phyloP scores from a whole-genome alignment of 2,113 vertebrate species.

The Oreamnos americanus region DNA sequence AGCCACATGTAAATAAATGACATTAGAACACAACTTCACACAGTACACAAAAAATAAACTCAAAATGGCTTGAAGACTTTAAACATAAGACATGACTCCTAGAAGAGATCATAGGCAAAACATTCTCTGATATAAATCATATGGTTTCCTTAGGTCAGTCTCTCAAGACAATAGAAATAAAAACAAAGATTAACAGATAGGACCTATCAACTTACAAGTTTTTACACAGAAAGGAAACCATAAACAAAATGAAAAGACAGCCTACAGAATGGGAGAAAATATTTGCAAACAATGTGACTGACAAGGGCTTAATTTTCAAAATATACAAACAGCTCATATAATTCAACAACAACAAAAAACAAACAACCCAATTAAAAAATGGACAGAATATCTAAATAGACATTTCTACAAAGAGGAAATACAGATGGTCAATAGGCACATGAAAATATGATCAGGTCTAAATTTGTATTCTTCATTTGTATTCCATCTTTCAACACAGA shows the following conservation, averaged over 20 bases:
- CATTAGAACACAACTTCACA: neutral
- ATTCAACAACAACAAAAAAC: neutral
- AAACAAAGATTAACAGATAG: neutral
- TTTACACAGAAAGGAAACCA: neutral
- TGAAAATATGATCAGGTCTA: neutral
- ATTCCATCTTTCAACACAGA: neutral
- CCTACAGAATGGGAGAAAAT: neutral
- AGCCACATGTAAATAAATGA: neutral
- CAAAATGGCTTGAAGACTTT: neutral
- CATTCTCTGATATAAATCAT: neutral
- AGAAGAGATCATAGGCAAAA: neutral
- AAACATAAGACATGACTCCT: neutral
- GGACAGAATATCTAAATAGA: neutral
- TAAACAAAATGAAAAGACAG: neutral
- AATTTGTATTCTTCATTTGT: neutral
- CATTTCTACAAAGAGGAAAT: neutral
- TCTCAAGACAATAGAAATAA: neutral
- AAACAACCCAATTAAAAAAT: neutral
- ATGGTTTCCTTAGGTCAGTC: neutral
- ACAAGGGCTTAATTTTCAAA: neutral
- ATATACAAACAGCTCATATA: neutral
- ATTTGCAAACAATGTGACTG: neutral
- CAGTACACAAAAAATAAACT: neutral
- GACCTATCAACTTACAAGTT: neutral
- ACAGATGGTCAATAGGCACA: neutral